phyloP scores from a whole-genome alignment of 1,140 invertebrate genomes.

The Agrypnia vestita region DNA sequence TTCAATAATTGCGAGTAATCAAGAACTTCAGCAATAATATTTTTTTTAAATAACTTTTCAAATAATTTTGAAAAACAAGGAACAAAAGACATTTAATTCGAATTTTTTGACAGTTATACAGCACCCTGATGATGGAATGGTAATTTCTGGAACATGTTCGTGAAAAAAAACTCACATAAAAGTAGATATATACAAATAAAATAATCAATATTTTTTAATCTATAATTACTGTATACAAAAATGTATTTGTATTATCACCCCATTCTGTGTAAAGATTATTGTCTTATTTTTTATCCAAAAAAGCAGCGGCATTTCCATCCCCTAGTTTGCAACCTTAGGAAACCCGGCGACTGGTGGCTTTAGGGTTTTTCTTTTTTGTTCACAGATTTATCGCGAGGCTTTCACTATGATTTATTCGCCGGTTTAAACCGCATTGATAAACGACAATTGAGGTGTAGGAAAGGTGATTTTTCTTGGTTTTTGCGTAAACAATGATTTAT shows the following conservation, averaged over 20 bases:
- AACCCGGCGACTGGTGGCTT: constrained; percentile 20
- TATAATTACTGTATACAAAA: no score
- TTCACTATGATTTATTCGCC: constrained; percentile 22
- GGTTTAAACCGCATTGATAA: constrained; percentile 36
- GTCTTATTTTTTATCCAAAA: neutral
- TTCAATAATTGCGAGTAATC: no score
- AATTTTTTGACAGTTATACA: no score
- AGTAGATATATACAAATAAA: no score
- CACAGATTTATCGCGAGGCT: constrained; percentile 23
- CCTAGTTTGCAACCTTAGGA: neutral
- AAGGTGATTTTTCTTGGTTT: constrained; percentile 33
- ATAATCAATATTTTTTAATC: no score
- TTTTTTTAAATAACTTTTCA: no score
- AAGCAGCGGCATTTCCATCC: neutral
- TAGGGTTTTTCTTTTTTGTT: constrained; percentile 4
- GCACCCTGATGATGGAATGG: no score
- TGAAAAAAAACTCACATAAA: no score
- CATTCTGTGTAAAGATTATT: neutral
- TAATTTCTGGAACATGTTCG: no score
- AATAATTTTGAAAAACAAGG: no score
- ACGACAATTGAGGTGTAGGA: constrained; percentile 30
- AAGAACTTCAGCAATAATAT: no score
- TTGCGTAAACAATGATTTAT: constrained; percentile 35
- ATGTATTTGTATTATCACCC: neutral
- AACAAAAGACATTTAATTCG: no score